Base-by-base conservation (phyloP, 2,888 invertebrate genomes). In the Argyresthia albistria region DNA sequence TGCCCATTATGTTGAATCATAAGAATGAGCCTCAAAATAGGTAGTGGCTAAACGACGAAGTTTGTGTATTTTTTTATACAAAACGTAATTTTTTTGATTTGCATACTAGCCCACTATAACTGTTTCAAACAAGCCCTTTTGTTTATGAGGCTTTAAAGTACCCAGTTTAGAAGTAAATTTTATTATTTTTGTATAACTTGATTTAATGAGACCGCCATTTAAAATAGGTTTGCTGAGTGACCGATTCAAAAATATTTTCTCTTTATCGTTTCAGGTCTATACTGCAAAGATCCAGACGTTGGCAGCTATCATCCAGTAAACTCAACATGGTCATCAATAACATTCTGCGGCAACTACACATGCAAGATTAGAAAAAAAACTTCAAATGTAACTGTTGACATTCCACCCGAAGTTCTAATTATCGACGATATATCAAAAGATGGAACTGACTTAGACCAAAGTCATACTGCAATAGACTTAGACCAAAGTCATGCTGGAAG, bases 241-340 rank as follows among this genome's bases (percentile, higher is more conserved):
- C 25, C 25, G 25, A 6, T 25, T 25, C 25, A 25, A 25, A 25
- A 25, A 25, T 25, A 25, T 25, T 25, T 25, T 25, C 53, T 16
- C 47, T 49, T 56, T 55, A 15, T 53, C 46, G 37, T 80, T 83
- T 35, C 80, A 88, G 88, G 66, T 8, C 65, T 75, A 43, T 78
- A 70, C 62, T 88, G 88, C 58, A 70, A 77, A 57, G 88, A 88
- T 61, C 88, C 88, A 15, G 83, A 86, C 15, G 80, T 86, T 0
- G 78, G 77, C 0, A 73, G 73, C 55, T 63, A 82, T 1, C 66
- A 88, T 55, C 58, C 70, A 7, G 67, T 75, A 0, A 83, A 86
- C 57, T 65, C 76, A 15, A 80, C 83, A 8, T 88, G 88, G 88
- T 60, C 69, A 1, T 76, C 88, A 0, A 63, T 66, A 16, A 65